Evolutionary conservation across 1,140 invertebrate genomes (phyloP).

Genomic region (Lordiphosa clarofinis): DNA sequence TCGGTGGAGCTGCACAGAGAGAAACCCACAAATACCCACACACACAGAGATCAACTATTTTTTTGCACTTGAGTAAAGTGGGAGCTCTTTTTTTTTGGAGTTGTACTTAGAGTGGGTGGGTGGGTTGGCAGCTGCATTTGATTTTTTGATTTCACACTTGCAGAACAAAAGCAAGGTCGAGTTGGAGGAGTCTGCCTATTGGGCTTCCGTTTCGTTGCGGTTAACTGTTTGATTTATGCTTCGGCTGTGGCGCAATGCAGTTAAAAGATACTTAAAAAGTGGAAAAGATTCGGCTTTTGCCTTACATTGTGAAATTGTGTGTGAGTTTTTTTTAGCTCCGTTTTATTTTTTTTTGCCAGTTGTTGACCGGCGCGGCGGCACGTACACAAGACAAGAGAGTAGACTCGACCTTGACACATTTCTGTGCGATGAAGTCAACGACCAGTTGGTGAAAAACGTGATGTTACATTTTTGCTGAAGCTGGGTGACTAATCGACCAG

Average conservation of each 20-base stretch:
- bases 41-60: conserved; percentile 15
- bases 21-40: conserved; percentile 17
- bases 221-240: conserved; percentile 30
- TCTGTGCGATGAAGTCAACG: conserved; percentile 29
- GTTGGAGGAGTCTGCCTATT: conserved; percentile 1
- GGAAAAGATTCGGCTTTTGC: conserved; percentile 8
- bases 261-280: conserved; percentile 22
- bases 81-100: conserved; percentile 6
- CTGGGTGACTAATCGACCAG: conserved; percentile 8
- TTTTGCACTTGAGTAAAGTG: conserved; percentile 10
- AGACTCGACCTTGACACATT: conserved; percentile 60
- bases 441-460: conserved; percentile 20
- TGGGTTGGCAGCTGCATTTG: conserved; percentile 27
- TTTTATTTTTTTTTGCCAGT: background rate
- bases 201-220: conserved; percentile 27
- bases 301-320: conserved; percentile 38
- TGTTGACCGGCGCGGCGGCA: conserved; percentile 27
- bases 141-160: conserved; percentile 24
- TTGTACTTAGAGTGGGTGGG: conserved; percentile 1
- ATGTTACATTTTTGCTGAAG: conserved; percentile 7
- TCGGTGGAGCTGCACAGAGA: conserved; percentile 38
- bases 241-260: conserved; percentile 44
- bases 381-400: conserved; percentile 41
- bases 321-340: too few species aligned
- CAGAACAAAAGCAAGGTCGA: conserved; percentile 45